Evolutionary conservation across 23 tunicate species (phyloP), one percentile per base, ranked within the genome.

Genomic region (Styela plicata): DNA sequence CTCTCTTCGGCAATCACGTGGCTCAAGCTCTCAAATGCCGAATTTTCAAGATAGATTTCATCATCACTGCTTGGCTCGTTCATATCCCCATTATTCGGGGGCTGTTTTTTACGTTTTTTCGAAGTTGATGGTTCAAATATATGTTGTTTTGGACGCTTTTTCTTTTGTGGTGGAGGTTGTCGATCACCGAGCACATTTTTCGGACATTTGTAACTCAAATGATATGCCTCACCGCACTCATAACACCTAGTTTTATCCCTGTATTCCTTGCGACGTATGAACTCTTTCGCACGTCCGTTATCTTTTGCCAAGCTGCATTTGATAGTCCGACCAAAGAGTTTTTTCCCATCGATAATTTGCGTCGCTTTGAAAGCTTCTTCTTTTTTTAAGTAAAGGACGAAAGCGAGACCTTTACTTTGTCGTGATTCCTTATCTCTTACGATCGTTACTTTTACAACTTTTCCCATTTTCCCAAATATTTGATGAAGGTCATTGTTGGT

Each of bases 291-390:
- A 26, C 97, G 71, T 33, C 97, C 97, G 73, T 91, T 91, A 82
- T 91, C 97, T 34, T 83, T 86, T 31, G 97, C 97, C 22, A 91
- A 77, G 63, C 87, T 91, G 71, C 97, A 91, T 83, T 91, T 91
- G 30, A 91, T 24, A 2, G 84, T 86, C 17, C 97, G 70, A 1
- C 87, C 97, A 44, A 86, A 65, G 13, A 91, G 70, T 70, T 67
- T 73, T 68, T 90, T 90, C 63, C 86, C 89, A 81, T 85, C 63
- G 0, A 90, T 80, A 3, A 90, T 90, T 68, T 69, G 63, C 0
- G 77, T 79, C 7, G 96, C 96, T 79, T 90, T 90, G 22, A 82
- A 21, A 26, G 97, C 97, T 67, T 91, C 97, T 77, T 91, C 97
- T 68, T 73, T 68, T 52, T 86, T 91, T 24, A 91, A 30, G 36